These are phyloP conservation scores for Fundulus diaphanus DNA, from an alignment of 2,797 vertebrate genomes.

Conservation along the genomic window DNA sequence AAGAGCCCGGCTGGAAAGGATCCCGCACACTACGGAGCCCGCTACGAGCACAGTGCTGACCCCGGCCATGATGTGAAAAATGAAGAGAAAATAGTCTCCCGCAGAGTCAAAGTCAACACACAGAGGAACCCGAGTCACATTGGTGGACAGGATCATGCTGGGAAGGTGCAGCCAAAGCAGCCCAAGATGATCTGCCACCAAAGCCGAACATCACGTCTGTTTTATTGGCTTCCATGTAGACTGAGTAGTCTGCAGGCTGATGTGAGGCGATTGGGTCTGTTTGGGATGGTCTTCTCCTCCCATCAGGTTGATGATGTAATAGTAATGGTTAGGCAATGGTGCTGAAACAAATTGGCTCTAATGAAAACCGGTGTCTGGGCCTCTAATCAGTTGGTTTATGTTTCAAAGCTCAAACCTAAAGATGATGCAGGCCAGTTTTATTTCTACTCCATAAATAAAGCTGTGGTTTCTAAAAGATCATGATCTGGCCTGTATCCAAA, in stretches of 20 bases:
- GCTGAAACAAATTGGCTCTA: not conserved
- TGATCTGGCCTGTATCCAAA: too few species aligned
- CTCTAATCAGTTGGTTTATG: too few species aligned
- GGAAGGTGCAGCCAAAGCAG: too few species aligned
- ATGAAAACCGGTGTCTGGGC: not conserved
- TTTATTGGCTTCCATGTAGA: not conserved
- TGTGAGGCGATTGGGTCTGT: not conserved
- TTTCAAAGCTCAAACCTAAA: too few species aligned
- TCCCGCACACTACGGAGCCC: conserved; percentile 57
- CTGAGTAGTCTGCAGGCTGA: not conserved
- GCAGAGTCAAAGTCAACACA: conserved; percentile 55
- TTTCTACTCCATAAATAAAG: too few species aligned
- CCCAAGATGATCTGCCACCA: not conserved
- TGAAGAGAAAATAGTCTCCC: conserved; percentile 62
- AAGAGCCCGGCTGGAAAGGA: conserved; percentile 52
- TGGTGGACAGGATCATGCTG: not conserved
- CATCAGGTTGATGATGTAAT: not conserved
- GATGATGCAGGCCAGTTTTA: too few species aligned
- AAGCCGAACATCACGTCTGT: not conserved
- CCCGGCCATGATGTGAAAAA: conserved; percentile 64
- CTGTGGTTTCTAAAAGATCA: too few species aligned
- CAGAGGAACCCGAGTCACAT: conserved; percentile 14
- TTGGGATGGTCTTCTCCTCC: not conserved
- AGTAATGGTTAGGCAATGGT: not conserved
- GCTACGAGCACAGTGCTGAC: conserved; percentile 52